These are phyloP conservation scores for Akabosia matsudoensis DNA, from an alignment of 1,140 invertebrate species.

Conservation along the genomic window DNA sequence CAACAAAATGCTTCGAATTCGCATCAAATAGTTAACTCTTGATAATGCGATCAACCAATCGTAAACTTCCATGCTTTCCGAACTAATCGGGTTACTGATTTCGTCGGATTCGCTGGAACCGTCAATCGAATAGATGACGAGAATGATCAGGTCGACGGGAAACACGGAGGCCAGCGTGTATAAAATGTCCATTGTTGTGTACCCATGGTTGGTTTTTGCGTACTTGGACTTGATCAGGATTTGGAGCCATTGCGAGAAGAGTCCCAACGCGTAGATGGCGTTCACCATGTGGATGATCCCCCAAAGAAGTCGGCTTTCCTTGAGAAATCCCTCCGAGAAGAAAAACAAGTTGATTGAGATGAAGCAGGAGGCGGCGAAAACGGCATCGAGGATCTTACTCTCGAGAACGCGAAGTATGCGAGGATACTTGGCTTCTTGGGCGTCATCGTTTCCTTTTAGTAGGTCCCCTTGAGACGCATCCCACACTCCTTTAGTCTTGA, in stretches of 20 bases:
- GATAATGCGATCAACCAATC: conserved; percentile 28
- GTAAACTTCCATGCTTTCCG: too few relatives aligned
- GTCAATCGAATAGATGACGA: conserved; percentile 33
- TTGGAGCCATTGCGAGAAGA: conserved; percentile 38
- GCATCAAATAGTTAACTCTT: conserved; percentile 39
- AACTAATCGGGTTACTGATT: too few relatives aligned
- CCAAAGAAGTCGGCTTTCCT: conserved; percentile 28
- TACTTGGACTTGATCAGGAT: conserved; percentile 41
- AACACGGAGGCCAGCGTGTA: conserved; percentile 34
- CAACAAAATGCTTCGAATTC: conserved; percentile 30
- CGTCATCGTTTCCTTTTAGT: conserved; percentile 26
- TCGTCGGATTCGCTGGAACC: conserved; percentile 10
- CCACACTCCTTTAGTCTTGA: conserved; percentile 25
- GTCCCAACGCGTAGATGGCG: conserved; percentile 31
- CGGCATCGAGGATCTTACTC: conserved; percentile 23
- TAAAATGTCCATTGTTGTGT: conserved; percentile 32
- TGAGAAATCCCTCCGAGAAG: conserved; percentile 43
- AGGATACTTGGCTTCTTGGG: conserved; percentile 37
- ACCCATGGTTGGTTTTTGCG: conserved; percentile 39
- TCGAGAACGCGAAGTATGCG: conserved; percentile 27
- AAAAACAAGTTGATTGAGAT: conserved; percentile 36
- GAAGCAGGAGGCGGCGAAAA: conserved; percentile 33
- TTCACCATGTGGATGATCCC: conserved; percentile 39
- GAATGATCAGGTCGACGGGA: conserved; percentile 39
- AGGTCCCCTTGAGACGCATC: conserved; percentile 28